These are phyloP conservation scores for Thrips palmi DNA, from an alignment of 1,140 invertebrate genomes.

Conservation along the genomic window DNA sequence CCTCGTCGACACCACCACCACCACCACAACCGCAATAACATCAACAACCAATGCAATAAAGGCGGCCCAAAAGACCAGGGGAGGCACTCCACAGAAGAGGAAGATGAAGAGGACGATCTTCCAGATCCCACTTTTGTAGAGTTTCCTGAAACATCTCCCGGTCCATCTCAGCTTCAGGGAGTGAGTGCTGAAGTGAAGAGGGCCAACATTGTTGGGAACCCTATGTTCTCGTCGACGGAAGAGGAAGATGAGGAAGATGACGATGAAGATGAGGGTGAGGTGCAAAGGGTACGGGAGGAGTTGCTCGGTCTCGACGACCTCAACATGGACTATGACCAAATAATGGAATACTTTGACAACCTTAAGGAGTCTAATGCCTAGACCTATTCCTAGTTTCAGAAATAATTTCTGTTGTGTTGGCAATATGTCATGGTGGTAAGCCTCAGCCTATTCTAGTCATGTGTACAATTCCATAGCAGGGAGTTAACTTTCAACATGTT, in stretches of 20 bases:
- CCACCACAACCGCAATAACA: slow-evolving; percentile 24
- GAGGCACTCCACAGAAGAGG: neutral
- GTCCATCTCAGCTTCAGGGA: slow-evolving; percentile 8
- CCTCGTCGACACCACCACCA: slow-evolving; percentile 26
- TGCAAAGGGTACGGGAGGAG: slow-evolving; percentile 18
- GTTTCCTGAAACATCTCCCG: slow-evolving; percentile 12
- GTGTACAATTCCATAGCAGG: too few species aligned
- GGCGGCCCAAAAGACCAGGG: slow-evolving; percentile 2
- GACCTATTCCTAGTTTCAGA: too few species aligned
- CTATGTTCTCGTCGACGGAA: slow-evolving; percentile 47
- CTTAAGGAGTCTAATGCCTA: slow-evolving; percentile 62
- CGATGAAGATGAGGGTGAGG: slow-evolving; percentile 23
- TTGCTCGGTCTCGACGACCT: slow-evolving; percentile 52
- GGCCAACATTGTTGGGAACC: slow-evolving; percentile 70
- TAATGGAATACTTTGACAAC: slow-evolving; percentile 95
- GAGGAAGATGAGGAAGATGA: slow-evolving; percentile 21
- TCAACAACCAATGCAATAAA: slow-evolving; percentile 12
- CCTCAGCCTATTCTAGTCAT: too few species aligned
- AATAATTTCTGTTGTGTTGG: too few species aligned
- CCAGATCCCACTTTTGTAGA: slow-evolving; percentile 15
- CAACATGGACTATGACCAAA: slow-evolving; percentile 88
- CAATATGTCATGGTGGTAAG: too few species aligned
- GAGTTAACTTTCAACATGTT: too few species aligned
- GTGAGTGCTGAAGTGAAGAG: slow-evolving; percentile 43
- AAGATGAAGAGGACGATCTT: slow-evolving; percentile 14